Percentiles rank a stretch among this genome's conserved stretches.
These are phyloP conservation scores for Danaus plexippus DNA, from an alignment of 1,140 invertebrate species.

Conservation along the genomic window DNA sequence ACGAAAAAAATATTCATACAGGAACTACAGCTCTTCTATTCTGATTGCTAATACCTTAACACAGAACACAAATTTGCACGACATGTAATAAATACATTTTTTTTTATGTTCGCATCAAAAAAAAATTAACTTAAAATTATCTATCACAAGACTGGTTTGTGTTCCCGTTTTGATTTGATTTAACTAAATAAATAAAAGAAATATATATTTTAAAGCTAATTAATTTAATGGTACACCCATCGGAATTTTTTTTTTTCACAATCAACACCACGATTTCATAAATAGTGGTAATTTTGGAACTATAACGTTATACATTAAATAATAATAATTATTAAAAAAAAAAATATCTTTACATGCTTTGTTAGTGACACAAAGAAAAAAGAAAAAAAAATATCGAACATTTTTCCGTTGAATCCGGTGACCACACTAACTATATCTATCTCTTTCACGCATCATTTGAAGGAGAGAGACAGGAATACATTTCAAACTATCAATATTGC, in stretches of 20 bases:
- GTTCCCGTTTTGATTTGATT: constrained; percentile 36
- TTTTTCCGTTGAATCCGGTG: constrained; percentile 14
- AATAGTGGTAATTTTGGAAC: too few species aligned
- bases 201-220: constrained; percentile 40
- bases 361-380: constrained; percentile 5
- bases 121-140: constrained; percentile 57
- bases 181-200: constrained; percentile 33
- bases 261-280: too few species aligned
- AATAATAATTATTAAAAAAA: neutral
- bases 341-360: neutral
- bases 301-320: neutral
- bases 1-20: constrained; percentile 3
- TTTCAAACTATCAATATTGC: constrained; percentile 16
- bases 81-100: constrained; percentile 47
- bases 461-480: constrained; percentile 8
- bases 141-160: constrained; percentile 67
- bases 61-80: constrained; percentile 51
- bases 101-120: constrained; percentile 29
- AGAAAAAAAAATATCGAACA: constrained; percentile 5
- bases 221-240: constrained; percentile 18
- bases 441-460: constrained; percentile 12
- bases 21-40: constrained; percentile 1
- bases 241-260: neutral
- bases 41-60: constrained; percentile 24
- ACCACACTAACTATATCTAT: constrained; percentile 17